Evolutionary conservation across 2,888 invertebrate species (phyloP).

Genomic region (Drosophila multiciliata): DNA sequence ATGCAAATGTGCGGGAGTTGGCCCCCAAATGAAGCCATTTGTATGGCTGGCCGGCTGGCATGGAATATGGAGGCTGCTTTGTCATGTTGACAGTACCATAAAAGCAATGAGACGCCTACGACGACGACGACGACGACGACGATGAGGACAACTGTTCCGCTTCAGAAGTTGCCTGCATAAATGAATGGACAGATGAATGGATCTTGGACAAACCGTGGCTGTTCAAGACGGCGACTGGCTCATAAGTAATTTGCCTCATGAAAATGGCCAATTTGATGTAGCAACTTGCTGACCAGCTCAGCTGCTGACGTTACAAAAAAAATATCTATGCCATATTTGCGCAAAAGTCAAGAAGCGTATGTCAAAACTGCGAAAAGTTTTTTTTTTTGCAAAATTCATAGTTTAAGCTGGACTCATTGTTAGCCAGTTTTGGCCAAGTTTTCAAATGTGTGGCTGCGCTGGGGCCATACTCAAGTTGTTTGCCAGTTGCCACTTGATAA

Average conservation of each 20-base stretch:
- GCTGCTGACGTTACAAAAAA: not conserved
- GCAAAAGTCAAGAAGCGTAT: constrained; percentile 6
- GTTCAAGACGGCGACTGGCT: constrained; percentile 47
- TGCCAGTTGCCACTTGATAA: constrained; percentile 12
- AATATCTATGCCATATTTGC: constrained; percentile 2
- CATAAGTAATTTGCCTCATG: constrained; percentile 69
- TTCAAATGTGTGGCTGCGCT: constrained; percentile 11
- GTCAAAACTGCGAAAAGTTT: constrained; percentile 37
- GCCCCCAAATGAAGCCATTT: constrained; percentile 72
- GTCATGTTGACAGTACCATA: constrained; percentile 61
- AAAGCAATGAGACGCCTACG: constrained; percentile 55
- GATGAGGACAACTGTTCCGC: constrained; percentile 7
- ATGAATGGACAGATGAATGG: not conserved
- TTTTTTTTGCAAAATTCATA: constrained; percentile 12
- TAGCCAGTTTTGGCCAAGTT: constrained; percentile 41
- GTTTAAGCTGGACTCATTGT: constrained; percentile 30
- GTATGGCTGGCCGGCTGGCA: constrained; percentile 55
- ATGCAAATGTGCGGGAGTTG: constrained; percentile 66
- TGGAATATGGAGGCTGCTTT: constrained; percentile 38
- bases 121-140: not conserved
- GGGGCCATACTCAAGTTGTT: constrained; percentile 16
- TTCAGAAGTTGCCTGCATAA: constrained; percentile 7
- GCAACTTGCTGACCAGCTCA: constrained; percentile 26
- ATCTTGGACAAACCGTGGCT: constrained; percentile 28
- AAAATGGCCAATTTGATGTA: constrained; percentile 68